Conservation (phyloP, 2,113 vertebrate species). For the Bothrops jararaca region DNA sequence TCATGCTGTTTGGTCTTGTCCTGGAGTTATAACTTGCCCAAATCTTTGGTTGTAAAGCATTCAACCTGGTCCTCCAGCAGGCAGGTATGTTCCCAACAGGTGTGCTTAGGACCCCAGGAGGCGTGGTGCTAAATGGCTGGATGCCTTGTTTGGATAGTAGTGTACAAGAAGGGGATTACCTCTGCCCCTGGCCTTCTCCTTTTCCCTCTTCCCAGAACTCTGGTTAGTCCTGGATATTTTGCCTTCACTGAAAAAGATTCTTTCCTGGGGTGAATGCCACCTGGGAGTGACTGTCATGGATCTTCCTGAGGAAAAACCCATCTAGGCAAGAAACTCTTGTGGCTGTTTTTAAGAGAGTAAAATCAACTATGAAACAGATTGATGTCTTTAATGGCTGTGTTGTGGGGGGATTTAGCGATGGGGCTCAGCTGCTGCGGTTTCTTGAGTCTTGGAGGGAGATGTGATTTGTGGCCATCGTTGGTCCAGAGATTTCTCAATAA, state of each 20-base stretch:
- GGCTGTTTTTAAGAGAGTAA: not conserved
- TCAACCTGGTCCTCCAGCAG: not conserved
- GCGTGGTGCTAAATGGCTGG: no score
- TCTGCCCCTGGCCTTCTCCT: not conserved
- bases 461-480: not conserved
- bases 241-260: not conserved
- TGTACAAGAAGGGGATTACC: not conserved
- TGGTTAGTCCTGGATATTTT: not conserved
- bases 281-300: not conserved
- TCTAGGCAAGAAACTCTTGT: not conserved
- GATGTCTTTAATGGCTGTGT: not conserved
- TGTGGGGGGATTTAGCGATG: not conserved
- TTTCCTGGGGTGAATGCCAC: not conserved
- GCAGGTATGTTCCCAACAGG: not conserved
- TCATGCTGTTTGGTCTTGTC: not conserved
- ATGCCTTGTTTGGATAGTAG: not conserved
- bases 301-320: not conserved
- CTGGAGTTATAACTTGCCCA: fast-evolving
- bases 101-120: not conserved
- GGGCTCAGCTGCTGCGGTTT: not conserved
- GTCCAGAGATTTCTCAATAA: not conserved
- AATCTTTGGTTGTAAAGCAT: fast-evolving
- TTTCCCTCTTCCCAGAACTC: not conserved
- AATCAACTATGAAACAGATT: not conserved
- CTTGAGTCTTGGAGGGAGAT: not conserved